Percentiles rank a stretch among this genome's conserved stretches.
These are phyloP conservation scores for Diaphora mendica DNA, from an alignment of 2,888 invertebrate genomes.

Conservation along the genomic window DNA sequence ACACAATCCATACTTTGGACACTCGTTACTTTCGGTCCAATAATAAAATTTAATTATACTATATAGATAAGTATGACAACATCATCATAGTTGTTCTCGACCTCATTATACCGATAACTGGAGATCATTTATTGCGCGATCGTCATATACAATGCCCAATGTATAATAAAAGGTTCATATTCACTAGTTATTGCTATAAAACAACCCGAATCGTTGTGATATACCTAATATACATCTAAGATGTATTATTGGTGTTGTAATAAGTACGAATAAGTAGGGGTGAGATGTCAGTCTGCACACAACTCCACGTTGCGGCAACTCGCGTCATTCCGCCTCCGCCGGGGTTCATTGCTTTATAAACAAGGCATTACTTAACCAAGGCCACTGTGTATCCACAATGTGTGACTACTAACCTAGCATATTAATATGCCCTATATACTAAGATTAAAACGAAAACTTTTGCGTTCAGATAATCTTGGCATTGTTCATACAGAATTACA, in stretches of 20 bases:
- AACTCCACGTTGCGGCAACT: slow-evolving; percentile 36
- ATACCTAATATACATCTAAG: slow-evolving; percentile 14
- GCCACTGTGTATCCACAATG: slow-evolving; percentile 82
- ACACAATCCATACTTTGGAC: slow-evolving; percentile 34
- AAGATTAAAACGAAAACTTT: slow-evolving; percentile 63
- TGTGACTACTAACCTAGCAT: slow-evolving; percentile 79
- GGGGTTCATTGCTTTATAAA: slow-evolving; percentile 74
- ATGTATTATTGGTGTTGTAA: slow-evolving; percentile 13
- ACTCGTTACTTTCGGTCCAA: slow-evolving; percentile 19
- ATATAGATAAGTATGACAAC: slow-evolving; percentile 26
- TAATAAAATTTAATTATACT: slow-evolving; percentile 24
- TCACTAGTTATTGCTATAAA: slow-evolving; percentile 29
- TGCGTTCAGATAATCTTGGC: slow-evolving; percentile 65
- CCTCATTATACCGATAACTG: slow-evolving; percentile 32
- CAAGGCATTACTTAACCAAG: slow-evolving; percentile 78
- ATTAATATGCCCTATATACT: slow-evolving; percentile 75
- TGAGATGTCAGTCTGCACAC: slow-evolving; percentile 50
- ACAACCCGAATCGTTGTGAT: slow-evolving; percentile 18
- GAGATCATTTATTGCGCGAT: slow-evolving; percentile 43
- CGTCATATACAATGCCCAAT: slow-evolving; percentile 25
- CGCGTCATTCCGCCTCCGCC: slow-evolving; percentile 49
- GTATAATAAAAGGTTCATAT: slow-evolving; percentile 13
- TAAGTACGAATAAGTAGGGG: slow-evolving; percentile 16
- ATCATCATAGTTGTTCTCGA: slow-evolving; percentile 34
- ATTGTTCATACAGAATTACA: slow-evolving; percentile 73